Conservation (phyloP, 2,113 vertebrate species). For the Catharus minimus region DNA sequence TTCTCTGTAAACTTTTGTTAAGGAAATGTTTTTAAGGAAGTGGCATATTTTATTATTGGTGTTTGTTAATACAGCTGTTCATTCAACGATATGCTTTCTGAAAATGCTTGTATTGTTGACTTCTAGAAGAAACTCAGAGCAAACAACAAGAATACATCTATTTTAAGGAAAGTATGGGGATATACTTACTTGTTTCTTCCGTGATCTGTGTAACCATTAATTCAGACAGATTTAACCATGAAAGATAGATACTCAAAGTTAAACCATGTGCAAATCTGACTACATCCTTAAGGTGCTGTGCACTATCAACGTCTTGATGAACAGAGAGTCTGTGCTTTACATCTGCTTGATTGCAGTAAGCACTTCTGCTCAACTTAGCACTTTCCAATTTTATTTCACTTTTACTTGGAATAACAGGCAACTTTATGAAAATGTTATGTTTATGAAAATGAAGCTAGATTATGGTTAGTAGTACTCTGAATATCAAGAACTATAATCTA, state of each 20-base stretch:
- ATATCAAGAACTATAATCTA: constrained; percentile 25
- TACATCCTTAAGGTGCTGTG: not conserved
- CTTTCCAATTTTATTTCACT: constrained; percentile 32
- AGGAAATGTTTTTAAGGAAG: constrained; percentile 69
- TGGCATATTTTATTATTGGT: constrained; percentile 61
- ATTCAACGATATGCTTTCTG: constrained; percentile 60
- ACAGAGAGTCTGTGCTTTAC: constrained; percentile 12
- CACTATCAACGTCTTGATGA: not conserved
- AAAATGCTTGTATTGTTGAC: constrained; percentile 52
- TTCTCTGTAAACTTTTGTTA: constrained; percentile 72
- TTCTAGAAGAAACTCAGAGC: constrained; percentile 37
- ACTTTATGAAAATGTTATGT: not conserved
- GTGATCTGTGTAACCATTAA: not conserved
- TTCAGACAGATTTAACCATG: not conserved
- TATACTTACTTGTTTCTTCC: constrained; percentile 2
- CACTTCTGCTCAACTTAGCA: constrained; percentile 33
- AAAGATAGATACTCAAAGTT: not conserved
- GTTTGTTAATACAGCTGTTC: constrained; percentile 64
- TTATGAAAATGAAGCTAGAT: constrained; percentile 22
- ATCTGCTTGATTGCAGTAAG: constrained; percentile 29
- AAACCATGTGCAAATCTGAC: not conserved
- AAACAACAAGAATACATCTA: not conserved
- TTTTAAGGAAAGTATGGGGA: constrained; percentile 44
- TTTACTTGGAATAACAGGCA: constrained; percentile 12
- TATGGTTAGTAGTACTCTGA: constrained; percentile 14